Conservation (phyloP, 2,113 vertebrate genomes). For the Gymnarchus niloticus region DNA sequence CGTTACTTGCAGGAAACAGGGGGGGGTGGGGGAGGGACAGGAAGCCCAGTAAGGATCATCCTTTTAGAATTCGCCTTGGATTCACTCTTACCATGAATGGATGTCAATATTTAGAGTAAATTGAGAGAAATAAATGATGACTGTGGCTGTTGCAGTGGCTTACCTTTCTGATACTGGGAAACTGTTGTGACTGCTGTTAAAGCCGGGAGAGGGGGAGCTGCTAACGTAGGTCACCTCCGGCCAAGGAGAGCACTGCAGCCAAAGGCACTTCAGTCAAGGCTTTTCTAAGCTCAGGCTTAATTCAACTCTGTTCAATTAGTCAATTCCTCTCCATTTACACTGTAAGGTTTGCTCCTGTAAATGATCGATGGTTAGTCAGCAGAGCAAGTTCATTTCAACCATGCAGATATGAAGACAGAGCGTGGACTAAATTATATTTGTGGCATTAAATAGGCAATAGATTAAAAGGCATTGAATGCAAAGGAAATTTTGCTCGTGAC, state of each 20-base stretch:
- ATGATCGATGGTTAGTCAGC: not conserved
- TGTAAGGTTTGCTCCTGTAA: not conserved
- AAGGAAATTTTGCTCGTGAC: not conserved
- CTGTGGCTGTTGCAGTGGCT: constrained; percentile 31
- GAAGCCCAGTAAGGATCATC: not conserved
- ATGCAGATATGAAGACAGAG: not conserved
- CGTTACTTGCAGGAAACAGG: constrained; percentile 73
- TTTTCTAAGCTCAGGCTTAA: not conserved
- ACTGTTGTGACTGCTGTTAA: constrained; percentile 83
- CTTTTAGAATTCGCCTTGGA: not conserved
- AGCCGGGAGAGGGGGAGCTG: constrained; percentile 84
- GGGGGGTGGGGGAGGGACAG: accelerated
- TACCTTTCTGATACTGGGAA: constrained; percentile 86
- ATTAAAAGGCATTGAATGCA: not conserved
- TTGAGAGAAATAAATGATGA: not conserved
- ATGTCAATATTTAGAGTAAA: not conserved
- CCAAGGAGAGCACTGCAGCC: constrained; percentile 85
- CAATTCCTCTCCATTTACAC: not conserved
- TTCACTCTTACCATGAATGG: not conserved
- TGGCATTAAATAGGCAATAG: not conserved
- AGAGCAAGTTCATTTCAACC: not conserved
- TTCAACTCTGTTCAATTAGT: not conserved
- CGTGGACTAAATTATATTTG: not conserved
- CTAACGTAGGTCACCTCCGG: constrained; percentile 86
- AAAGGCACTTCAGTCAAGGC: not conserved